Evolutionary conservation across 2,113 vertebrate genomes (phyloP), one percentile per base, ranked within the genome.

Genomic region (Cheilinus undulatus): DNA sequence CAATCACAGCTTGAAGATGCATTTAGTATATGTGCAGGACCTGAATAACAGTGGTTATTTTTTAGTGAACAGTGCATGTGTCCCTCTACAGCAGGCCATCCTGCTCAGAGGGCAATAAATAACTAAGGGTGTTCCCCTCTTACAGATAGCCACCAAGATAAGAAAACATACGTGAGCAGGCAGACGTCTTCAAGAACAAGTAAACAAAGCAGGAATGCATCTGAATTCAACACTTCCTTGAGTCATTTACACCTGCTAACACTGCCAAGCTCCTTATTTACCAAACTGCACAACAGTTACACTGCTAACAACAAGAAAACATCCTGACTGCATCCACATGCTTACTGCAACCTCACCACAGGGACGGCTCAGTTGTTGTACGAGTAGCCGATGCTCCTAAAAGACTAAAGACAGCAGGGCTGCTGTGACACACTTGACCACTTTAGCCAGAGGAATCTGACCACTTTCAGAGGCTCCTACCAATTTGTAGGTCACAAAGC

Each of bases 401-500:
- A 61, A 53, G 70, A 64, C 45, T 57, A 42, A 80, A 83, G 60
- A 58, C 34, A 74, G 34, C 23, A 51, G 59, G 43, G 63, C 28
- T 42, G 56, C 50, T 46, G 26, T 65, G 30, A 42, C 58, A 58
- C 50, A 61, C 83, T 50, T 63, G 77, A 78, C 64, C 82, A 81
- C 72, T 82, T 79, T 58, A 80, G 51, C 74, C 64, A 62, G 43
- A 73, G 83, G 76, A 90, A 93, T 86, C 71, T 85, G 81, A 89
- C 89, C 90, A 91, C 86, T 87, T 87, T 89, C 82, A 77, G 50
- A 79, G 84, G 85, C 87, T 88, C 69, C 80, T 66, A 46, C 77
- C 86, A 89, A 92, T 93, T 90, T 90, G 88, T 86, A 89, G 85
- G 87, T 91, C 92, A 92, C 81, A 86, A 79, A 86, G 80, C 85